Conservation (phyloP, 2,888 invertebrate species). For the Microctonus aethiopoides region DNA sequence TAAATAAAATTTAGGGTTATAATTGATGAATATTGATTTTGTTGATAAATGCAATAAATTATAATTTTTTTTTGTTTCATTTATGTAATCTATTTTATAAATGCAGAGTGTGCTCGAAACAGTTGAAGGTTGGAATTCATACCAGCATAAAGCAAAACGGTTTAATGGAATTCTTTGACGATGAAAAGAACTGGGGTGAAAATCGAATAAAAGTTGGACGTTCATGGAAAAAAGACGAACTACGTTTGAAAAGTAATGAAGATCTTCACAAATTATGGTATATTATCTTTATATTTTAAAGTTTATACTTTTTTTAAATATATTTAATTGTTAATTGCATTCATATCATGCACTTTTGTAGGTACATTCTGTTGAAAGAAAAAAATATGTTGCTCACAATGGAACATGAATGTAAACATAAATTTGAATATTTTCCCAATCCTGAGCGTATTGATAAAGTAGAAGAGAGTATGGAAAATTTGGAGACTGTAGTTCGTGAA, state of each 20-base stretch:
- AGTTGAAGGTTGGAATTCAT: background rate
- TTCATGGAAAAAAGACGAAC: slow-evolving; percentile 89
- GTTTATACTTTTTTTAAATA: background rate
- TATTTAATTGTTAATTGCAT: background rate
- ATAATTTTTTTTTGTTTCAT: too few relatives aligned
- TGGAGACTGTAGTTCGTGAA: slow-evolving; percentile 91
- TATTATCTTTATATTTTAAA: slow-evolving; percentile 49
- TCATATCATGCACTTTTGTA: slow-evolving; percentile 53
- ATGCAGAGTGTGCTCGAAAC: background rate
- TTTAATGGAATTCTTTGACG: slow-evolving; percentile 92
- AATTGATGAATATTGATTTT: too few relatives aligned
- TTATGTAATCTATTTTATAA: too few relatives aligned
- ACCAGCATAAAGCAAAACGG: slow-evolving; percentile 67
- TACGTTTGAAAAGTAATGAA: slow-evolving; percentile 92
- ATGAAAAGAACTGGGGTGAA: slow-evolving; percentile 84
- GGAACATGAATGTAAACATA: slow-evolving; percentile 83
- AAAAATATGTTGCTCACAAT: slow-evolving; percentile 96
- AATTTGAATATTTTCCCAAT: slow-evolving; percentile 81
- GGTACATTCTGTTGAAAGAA: slow-evolving; percentile 91
- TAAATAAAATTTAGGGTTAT: too few relatives aligned
- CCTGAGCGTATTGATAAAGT: slow-evolving; percentile 96
- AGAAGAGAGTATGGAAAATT: slow-evolving; percentile 92
- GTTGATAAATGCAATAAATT: too few relatives aligned
- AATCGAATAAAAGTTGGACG: slow-evolving; percentile 82
- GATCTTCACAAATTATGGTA: slow-evolving; percentile 98